phyloP scores from a whole-genome alignment of 2,113 vertebrate genomes.

The Pluvianellus socialis region DNA sequence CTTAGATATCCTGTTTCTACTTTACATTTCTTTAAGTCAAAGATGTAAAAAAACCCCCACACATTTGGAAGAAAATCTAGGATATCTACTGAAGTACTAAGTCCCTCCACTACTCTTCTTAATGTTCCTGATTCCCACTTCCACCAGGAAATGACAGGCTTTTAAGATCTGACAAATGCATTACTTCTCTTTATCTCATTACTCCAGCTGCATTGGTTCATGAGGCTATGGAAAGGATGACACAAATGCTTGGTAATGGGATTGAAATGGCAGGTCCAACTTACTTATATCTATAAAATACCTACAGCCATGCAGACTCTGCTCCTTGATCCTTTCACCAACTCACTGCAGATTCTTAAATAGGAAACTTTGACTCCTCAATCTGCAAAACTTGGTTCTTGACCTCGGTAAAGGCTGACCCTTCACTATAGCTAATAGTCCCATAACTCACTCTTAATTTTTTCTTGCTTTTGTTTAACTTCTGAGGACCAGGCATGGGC shows the following conservation, averaged over 20 bases:
- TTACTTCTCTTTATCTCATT: neutral
- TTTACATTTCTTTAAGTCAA: neutral
- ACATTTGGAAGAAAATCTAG: neutral
- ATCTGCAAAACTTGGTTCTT: neutral
- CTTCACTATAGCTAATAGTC: neutral
- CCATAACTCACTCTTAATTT: neutral
- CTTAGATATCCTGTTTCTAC: neutral
- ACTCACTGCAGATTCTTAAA: neutral
- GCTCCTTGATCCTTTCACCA: neutral
- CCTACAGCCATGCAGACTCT: neutral
- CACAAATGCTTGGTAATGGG: neutral
- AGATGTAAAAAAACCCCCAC: neutral
- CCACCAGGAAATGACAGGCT: neutral
- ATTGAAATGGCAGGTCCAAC: neutral
- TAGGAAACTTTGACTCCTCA: neutral
- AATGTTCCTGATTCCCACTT: neutral
- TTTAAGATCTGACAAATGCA: neutral
- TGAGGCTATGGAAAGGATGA: neutral
- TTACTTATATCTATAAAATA: neutral
- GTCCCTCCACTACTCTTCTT: neutral
- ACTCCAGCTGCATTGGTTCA: neutral
- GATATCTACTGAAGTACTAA: neutral
- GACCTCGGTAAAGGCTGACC: neutral
- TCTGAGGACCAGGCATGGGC: neutral
- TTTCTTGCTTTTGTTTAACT: neutral